Base-by-base conservation (phyloP, 2,797 vertebrate species). In the Peromyscus attwateri region DNA sequence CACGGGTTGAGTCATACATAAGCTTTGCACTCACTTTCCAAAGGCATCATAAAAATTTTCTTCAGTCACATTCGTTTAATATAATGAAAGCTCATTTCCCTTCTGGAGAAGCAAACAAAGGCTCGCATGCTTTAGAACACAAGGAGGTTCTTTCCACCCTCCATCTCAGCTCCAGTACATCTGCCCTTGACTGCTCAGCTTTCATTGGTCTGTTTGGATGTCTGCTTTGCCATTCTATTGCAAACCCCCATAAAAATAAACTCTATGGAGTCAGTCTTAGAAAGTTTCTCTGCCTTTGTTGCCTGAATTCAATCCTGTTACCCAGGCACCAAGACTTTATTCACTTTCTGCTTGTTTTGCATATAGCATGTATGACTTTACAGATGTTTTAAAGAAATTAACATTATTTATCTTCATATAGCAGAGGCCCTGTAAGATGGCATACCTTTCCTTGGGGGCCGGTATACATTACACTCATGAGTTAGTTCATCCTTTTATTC, bases 401-500 rank as follows among this genome's bases (percentile, higher is more conserved):
- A 64, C 57, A 4, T 90, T 52, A 43, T 55, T 55, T 87, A 49
- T 75, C 31, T 94, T 82, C 21, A 27, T 34, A 71, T 6, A 16
- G 64, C 68, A 34, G 17, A 52, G 79, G 16, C 7, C 70, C 4
- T 93, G 64, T 49, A 55, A 92, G 19, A 49, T 71, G 62, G n/a
- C 57, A 31, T 29, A 87, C 29, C 49, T 57, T 83, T 70, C 5
- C 80, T 87, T 87, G 27, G 34, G 87, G 70, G 3, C 87, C 52
- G 91, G 11, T 66, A 80, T 71, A 27, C 21, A 52, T 16, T 31
- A 29, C 19, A 94, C 34, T 80, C 23, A 62, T 91, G 66, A 87
- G 6, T 92, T 92, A 95, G 62, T 79, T 89, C 21, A 70, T 85
- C 10, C n/a, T 84, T 96, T 92, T 19, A 43, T 77, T 95, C 23